Base-by-base conservation (phyloP, 2,797 vertebrate genomes). In the Sardinella longiceps region DNA sequence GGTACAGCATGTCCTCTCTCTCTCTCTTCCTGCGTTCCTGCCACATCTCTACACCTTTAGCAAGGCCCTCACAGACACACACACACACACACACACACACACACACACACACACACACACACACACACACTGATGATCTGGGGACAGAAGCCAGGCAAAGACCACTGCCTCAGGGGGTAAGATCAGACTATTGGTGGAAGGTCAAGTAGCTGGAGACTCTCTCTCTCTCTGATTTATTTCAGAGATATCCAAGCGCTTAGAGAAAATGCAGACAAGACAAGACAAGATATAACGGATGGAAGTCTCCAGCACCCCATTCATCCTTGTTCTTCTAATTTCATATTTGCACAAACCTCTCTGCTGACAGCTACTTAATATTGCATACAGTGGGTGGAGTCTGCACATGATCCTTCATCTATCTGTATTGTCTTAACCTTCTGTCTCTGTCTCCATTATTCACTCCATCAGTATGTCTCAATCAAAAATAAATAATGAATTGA, bases 1-100 rank as follows among this genome's bases (percentile, higher is more conserved):
- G 90, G 87, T 89, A 87, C 87, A 85, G 14, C 10, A 37, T 43
- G 63, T 33, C 0, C 11, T 18, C 9, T 10, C 70, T 23, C 3
- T 39, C 37, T 77, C 37, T 77, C 70, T 77, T 3, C 18, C 23
- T 53, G 20, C 1, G 70, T 43, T 77, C 33, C 37, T 18, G 43
- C 60, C 25, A 30, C 60, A 30, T 30, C 25, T 11, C 11, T 25
- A 43, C 46, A 5, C 37, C 63, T 70, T 33, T 12, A 70, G 12
- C 30, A 70, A 18, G 63, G 70, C 37, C 37, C 1, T 48, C 4
- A 70, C 3, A 37, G 30, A 70, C 33, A 11, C 66, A 28, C 81
- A 43, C 81, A 39, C 81, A 43, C 81, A 58, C 81, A 58, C 81
- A 39, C 66, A 56, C 81, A 80, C 23, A 84, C 83, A 56, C 30